A percentile compares a stretch with the other conserved stretches of the same genome.
phyloP scores from a whole-genome alignment of 2,888 invertebrate species.

The Pediacus dermestoides region DNA sequence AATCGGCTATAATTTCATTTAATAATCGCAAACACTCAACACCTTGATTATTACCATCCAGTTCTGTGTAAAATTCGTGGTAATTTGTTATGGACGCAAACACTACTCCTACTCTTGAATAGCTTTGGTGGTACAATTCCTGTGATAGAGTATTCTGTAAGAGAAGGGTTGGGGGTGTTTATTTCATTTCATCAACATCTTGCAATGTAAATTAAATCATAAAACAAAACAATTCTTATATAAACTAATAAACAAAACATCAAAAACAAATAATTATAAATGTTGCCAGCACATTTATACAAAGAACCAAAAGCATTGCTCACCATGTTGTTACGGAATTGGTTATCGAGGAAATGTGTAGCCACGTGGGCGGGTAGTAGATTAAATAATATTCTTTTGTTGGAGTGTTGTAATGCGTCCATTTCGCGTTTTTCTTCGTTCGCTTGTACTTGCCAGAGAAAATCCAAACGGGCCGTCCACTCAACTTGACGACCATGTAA shows the following conservation, averaged over 20 bases:
- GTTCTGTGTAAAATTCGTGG: conserved; percentile 90
- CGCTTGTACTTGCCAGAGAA: conserved; percentile 81
- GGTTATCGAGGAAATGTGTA: conserved; percentile 86
- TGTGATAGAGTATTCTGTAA: conserved; percentile 61
- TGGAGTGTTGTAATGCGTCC: conserved; percentile 89
- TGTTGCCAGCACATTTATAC: conserved; percentile 36
- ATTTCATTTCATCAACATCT: too few species aligned
- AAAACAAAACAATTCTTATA: conserved; percentile 7
- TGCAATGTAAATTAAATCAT: too few species aligned
- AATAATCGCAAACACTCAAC: conserved; percentile 83
- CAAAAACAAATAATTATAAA: conserved; percentile 26
- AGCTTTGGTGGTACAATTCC: conserved; percentile 92
- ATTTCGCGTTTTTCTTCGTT: conserved; percentile 89
- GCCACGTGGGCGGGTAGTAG: conserved; percentile 88
- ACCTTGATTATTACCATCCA: conserved; percentile 89
- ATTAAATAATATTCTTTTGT: conserved; percentile 84
- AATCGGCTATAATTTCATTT: conserved; percentile 91
- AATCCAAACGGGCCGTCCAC: conserved; percentile 84
- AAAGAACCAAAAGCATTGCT: conserved; percentile 31
- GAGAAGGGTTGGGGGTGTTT: conserved; percentile 14
- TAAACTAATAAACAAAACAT: conserved; percentile 11
- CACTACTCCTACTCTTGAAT: conserved; percentile 84
- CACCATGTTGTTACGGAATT: conserved; percentile 84
- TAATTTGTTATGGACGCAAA: conserved; percentile 93
- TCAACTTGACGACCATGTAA: conserved; percentile 83